These are phyloP conservation scores for Aptenodytes forsteri DNA, from an alignment of 2,113 vertebrate genomes.

Conservation along the genomic window DNA sequence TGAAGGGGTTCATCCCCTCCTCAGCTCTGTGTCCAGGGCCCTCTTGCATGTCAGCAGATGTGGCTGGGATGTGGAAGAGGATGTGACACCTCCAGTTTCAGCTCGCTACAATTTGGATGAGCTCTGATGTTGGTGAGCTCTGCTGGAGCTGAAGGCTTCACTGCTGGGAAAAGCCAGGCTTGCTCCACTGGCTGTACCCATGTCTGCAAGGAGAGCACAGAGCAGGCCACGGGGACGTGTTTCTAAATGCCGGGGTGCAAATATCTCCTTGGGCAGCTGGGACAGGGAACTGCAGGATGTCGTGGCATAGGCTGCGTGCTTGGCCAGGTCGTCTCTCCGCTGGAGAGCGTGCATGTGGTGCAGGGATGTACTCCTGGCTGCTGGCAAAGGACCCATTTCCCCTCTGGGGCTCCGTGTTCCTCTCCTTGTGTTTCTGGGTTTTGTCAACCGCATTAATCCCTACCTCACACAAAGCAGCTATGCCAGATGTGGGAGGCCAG, in stretches of 20 bases:
- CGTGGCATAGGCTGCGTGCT: neutral
- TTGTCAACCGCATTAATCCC: neutral
- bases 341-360: neutral
- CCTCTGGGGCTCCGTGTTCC: neutral
- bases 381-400: neutral
- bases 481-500: neutral
- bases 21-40: neutral
- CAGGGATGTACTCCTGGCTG: neutral
- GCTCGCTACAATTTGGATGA: neutral
- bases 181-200: neutral
- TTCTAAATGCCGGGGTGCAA: neutral
- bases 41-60: neutral
- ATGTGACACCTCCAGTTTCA: neutral
- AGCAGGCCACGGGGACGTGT: neutral
- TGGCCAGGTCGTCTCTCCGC: neutral
- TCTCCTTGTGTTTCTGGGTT: neutral
- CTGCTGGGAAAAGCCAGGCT: neutral
- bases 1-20: neutral
- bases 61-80: neutral
- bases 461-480: neutral
- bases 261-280: neutral
- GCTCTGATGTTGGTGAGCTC: neutral
- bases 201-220: neutral
- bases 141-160: neutral
- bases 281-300: neutral